These are phyloP conservation scores for Opisthocomus hoazin DNA, from an alignment of 2,113 vertebrate species.

Conservation along the genomic window DNA sequence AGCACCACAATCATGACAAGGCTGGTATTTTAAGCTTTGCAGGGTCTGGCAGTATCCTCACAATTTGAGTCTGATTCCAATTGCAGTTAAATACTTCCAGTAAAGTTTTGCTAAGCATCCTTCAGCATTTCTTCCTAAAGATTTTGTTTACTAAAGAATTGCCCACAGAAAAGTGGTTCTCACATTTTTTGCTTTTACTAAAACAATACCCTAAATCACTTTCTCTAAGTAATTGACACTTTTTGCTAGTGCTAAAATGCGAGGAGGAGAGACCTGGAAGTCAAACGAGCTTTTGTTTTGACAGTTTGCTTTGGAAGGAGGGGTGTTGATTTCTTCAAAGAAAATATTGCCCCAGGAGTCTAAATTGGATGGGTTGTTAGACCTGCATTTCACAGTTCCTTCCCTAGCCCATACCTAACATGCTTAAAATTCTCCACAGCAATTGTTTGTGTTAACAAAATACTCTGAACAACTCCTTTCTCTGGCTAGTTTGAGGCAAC, in stretches of 20 bases:
- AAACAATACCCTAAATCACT: neutral
- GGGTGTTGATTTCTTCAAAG: constrained; percentile 36
- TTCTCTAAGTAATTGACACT: neutral
- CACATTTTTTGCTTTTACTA: neutral
- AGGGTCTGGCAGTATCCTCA: neutral
- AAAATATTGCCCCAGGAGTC: constrained; percentile 18
- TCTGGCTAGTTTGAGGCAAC: neutral
- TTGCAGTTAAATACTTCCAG: neutral
- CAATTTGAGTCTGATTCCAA: neutral
- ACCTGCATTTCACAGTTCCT: constrained; percentile 54
- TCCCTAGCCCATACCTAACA: constrained; percentile 47
- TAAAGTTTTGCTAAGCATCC: neutral
- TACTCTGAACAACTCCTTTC: neutral
- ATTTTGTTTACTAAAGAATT: neutral
- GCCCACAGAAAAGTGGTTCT: neutral
- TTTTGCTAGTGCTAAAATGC: neutral
- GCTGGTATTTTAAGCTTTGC: neutral
- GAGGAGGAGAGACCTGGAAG: neutral
- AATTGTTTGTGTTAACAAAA: constrained; percentile 28
- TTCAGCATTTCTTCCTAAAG: neutral
- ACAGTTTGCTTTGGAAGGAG: constrained; percentile 27
- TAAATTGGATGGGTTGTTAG: constrained; percentile 12
- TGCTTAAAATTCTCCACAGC: constrained; percentile 55
- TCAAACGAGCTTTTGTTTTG: constrained; percentile 41
- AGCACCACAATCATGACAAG: neutral